Conservation (phyloP, 2,888 invertebrate species). For the Philaethria dido region DNA sequence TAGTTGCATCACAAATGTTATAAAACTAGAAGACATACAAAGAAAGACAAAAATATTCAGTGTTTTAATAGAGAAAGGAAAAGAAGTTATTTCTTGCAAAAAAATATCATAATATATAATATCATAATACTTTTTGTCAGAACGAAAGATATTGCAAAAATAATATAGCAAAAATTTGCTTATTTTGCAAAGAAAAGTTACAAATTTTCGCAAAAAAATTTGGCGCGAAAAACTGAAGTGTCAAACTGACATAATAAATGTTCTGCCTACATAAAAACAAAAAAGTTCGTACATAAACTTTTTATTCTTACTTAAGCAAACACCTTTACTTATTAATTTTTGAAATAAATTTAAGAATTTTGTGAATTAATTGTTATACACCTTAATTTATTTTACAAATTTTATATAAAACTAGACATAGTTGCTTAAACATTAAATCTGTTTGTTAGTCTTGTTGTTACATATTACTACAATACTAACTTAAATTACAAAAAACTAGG, state of each 20-base stretch:
- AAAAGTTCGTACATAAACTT: not conserved
- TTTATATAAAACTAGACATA: conserved; percentile 25
- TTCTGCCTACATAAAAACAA: not conserved
- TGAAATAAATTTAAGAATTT: too few relatives aligned
- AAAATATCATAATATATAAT: too few relatives aligned
- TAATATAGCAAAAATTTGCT: too few relatives aligned
- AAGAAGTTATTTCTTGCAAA: too few relatives aligned
- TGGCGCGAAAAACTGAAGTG: not conserved
- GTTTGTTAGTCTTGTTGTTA: conserved; percentile 56
- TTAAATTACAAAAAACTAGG: conserved; percentile 36
- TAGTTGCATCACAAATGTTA: too few relatives aligned
- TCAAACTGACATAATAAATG: not conserved
- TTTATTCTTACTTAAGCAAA: not conserved
- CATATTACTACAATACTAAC: conserved; percentile 50
- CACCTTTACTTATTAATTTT: not conserved
- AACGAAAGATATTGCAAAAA: too few relatives aligned
- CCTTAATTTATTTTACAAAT: not conserved
- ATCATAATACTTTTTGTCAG: too few relatives aligned
- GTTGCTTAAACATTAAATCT: conserved; percentile 47
- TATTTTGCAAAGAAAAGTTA: not conserved
- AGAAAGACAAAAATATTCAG: too few relatives aligned
- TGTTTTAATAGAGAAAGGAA: too few relatives aligned
- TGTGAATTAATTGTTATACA: not conserved
- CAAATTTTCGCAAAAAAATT: not conserved
- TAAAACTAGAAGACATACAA: too few relatives aligned